These are phyloP conservation scores for Pluvialis apricaria DNA, from an alignment of 2,113 vertebrate genomes.

Conservation along the genomic window DNA sequence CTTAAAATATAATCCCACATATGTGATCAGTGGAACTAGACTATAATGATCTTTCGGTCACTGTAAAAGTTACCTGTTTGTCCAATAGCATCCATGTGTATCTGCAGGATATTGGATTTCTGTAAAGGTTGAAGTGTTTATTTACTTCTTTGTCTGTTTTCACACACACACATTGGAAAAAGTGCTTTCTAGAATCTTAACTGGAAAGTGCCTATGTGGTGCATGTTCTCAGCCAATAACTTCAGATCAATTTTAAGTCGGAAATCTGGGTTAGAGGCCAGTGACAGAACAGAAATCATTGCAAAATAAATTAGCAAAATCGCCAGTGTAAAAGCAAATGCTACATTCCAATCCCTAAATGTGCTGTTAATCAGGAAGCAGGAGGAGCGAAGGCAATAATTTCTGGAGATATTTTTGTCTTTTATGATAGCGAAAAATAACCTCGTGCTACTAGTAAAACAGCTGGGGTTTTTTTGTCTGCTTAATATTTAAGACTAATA, in stretches of 20 bases:
- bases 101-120: background rate
- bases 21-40: background rate
- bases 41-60: background rate
- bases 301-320: constrained; percentile 4
- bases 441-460: constrained; percentile 7
- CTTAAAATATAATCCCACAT: background rate
- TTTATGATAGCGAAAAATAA: constrained; percentile 34
- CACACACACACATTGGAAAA: background rate
- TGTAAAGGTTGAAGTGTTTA: background rate
- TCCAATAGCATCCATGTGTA: background rate
- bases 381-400: background rate
- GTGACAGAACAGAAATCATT: background rate
- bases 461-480: background rate
- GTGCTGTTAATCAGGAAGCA: constrained; percentile 37
- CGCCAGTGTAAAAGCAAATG: constrained; percentile 9
- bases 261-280: background rate
- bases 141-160: background rate
- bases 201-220: background rate
- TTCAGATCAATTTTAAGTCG: background rate
- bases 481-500: constrained; percentile 19
- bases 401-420: constrained; percentile 41
- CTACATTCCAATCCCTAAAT: background rate
- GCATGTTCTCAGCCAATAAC: background rate
- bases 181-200: background rate
- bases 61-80: background rate